Evolutionary conservation across 1,140 invertebrate species (phyloP), one percentile per base, ranked within the genome.

Genomic region (Ceratina calcarata): DNA sequence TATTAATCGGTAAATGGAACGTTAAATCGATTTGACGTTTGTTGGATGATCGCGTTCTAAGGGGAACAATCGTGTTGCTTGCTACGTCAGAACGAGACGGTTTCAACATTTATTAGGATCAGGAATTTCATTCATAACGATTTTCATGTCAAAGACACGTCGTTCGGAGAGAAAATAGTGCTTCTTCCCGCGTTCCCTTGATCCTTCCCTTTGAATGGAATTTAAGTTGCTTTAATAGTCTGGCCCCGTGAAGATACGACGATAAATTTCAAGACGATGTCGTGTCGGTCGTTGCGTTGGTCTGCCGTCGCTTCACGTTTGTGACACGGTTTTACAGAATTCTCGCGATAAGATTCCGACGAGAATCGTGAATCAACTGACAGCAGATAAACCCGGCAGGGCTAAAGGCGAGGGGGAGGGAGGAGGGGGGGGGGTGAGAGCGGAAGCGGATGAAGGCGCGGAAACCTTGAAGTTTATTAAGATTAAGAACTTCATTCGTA

Each of bases 401-500:
- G 70, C 55, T 45, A 60, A 68, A 55, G 20, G 49, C 20, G 15
- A 62, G 37, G 10, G 1, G 24, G 53, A 53, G n/a, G n/a, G n/a
- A n/a, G n/a, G n/a, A n/a, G n/a, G 37, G 10, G 1, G 24, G 53
- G 60, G n/a, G n/a, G n/a, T n/a, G n/a, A n/a, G 27, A 20, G 20
- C 58, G 83, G 84, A 79, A 71, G 67, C 51, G 78, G 72, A 84
- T 80, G 70, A 75, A 78, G 80, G 73, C 66, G 69, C 79, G 84
- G 83, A 37, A 73, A 75, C 66, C 80, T 76, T 88, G 86, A 90
- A 91, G 90, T 91, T 91, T 91, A 91, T 91, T 91, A 91, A 90
- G 90, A 91, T 91, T 90, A 91, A 91, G 90, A 83, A 91, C 89
- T 89, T 90, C 80, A 89, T 91, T 91, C 89, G 84, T 80, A 87